Evolutionary conservation across 2,797 vertebrate genomes (phyloP), one percentile per base, ranked within the genome.

Genomic region (Rhabdophis nuchalis): DNA sequence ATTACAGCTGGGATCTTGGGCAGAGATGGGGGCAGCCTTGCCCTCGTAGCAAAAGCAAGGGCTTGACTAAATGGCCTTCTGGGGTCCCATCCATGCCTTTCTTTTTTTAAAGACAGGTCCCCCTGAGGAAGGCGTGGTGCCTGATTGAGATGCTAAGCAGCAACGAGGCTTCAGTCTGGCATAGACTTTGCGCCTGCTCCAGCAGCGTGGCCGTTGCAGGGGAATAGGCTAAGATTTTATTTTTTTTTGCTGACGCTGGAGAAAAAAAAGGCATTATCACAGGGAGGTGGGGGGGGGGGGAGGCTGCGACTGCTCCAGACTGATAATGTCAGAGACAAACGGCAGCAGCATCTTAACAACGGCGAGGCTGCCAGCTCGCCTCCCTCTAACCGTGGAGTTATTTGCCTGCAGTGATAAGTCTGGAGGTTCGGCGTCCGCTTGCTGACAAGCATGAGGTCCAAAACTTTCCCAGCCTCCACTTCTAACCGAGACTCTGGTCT

Each of bases 181-280:
- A 54, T 8, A 36, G 41, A 18, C 32, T 58, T 27, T 14, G n/a
- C 53, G 9, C 57, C 68, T 29, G 52, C 90, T 86, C 87, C 4
- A 7, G 32, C 4, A 4, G 27, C 52, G 58, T 52, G 20, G 13
- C 93, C 11, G 64, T 93, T 93, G 94, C 94, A 87, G 92, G 95
- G 96, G 93, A 90, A 96, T 89, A 89, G 94, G 95, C 95, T 93
- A 93, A n/a, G 94, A 86, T 93, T 29, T 94, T 92, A 8, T 95
- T 92, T 96, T 96, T 95, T 93, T 96, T 93, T 96, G 97, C 97
- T 97, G 97, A 97, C 92, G 8, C 46, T 0, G 41, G 95, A 93
- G 92, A 96, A 96, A 86, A 54, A 88, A 94, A 88, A 91, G 92
- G 92, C 93, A 91, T 93, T 95, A 96, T 96, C 95, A 5, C 50